phyloP scores from a whole-genome alignment of 37 sponge, comb jelly and placozoan species.

The Cliona cf. orientalis region DNA sequence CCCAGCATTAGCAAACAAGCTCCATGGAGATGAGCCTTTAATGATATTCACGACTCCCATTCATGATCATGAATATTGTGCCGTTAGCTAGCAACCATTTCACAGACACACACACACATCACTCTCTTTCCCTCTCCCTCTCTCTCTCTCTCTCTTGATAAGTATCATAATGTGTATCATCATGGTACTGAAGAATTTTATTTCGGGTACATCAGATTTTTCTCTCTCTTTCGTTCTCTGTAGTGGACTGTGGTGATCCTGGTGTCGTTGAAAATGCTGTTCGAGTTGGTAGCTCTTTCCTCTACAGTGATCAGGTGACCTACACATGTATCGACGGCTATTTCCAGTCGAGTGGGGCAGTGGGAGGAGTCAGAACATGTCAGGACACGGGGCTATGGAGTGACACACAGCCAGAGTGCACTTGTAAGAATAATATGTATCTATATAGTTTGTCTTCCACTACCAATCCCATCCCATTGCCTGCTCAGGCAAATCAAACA shows the following conservation, averaged over 20 bases:
- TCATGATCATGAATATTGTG: too few relatives aligned
- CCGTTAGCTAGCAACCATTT: too few relatives aligned
- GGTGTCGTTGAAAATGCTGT: constrained; percentile 59
- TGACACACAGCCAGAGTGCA: constrained; percentile 62
- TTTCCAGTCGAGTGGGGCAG: constrained; percentile 72
- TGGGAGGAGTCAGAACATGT: constrained; percentile 58
- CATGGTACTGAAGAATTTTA: too few relatives aligned
- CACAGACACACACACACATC: too few relatives aligned
- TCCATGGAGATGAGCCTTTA: constrained; percentile 2
- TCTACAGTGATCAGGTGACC: constrained; percentile 48
- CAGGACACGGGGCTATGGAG: constrained; percentile 77
- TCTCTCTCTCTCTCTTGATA: background rate
- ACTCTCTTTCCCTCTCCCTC: background rate
- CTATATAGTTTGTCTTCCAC: too few relatives aligned
- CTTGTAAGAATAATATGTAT: constrained; percentile 51
- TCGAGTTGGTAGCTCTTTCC: constrained; percentile 43
- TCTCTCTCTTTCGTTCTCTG: background rate
- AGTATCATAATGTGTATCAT: background rate
- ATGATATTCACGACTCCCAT: background rate
- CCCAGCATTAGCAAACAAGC: background rate
- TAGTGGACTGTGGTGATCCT: constrained; percentile 81
- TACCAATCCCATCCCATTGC: too few relatives aligned
- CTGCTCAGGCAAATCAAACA: too few relatives aligned
- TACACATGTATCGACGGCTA: constrained; percentile 79
- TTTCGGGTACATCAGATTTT: background rate